phyloP scores from a whole-genome alignment of 1,140 invertebrate species.

The Aphaenogaster ashmeadi region DNA sequence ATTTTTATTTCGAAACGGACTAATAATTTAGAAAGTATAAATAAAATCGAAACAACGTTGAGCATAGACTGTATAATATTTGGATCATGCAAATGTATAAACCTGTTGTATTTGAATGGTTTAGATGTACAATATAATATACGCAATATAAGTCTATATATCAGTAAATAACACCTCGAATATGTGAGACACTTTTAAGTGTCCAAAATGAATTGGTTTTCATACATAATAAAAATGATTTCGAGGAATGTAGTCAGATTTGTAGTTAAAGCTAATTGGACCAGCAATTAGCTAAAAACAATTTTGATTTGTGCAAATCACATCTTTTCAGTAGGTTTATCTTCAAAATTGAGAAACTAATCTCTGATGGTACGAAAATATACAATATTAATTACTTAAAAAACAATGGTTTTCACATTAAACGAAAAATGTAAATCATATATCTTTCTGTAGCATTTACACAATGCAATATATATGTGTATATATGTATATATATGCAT shows the following conservation, averaged over 20 bases:
- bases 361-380: neutral
- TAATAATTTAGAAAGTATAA: slow-evolving; percentile 17
- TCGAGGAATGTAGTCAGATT: slow-evolving; percentile 60
- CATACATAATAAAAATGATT: neutral
- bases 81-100: neutral
- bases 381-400: neutral
- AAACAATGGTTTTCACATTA: neutral
- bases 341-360: slow-evolving; percentile 7
- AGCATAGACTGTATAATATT: neutral
- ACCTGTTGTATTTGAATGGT: neutral
- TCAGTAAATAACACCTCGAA: neutral
- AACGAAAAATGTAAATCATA: slow-evolving; percentile 23
- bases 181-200: neutral
- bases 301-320: slow-evolving; percentile 56
- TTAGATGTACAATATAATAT: neutral
- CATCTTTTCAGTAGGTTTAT: slow-evolving; percentile 72
- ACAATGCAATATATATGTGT: neutral
- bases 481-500: neutral
- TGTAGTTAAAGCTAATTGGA: slow-evolving; percentile 75
- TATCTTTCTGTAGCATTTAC: slow-evolving; percentile 43
- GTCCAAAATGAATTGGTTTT: neutral
- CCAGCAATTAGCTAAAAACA: slow-evolving; percentile 79
- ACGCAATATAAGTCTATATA: neutral
- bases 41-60: neutral
- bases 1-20: neutral